Base-by-base conservation (phyloP, 2,888 invertebrate genomes). In the Ennomos quercinarius region DNA sequence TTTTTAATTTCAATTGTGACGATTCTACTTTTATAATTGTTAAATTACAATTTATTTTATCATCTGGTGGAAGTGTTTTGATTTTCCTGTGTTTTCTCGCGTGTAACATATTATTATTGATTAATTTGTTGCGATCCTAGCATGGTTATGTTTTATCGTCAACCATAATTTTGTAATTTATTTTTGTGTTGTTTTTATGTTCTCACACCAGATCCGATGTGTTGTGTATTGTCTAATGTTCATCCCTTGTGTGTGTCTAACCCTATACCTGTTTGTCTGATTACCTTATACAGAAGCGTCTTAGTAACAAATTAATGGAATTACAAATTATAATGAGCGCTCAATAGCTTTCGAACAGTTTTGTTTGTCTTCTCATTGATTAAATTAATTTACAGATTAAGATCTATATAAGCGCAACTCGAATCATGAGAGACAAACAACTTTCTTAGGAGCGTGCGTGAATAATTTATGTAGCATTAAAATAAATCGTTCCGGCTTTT, bases 201-300 rank as follows among this genome's bases (percentile, higher is more conserved):
- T 89, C 89, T 91, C 93, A 91, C 93, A 91, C 93, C 93, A 93
- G 93, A 93, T 91, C 90, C 89, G 90, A 90, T 89, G 93, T 92
- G 90, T 93, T 97, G 97, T 97, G 96, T 96, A 96, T 96, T 96
- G 96, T 96, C 96, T 96, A 96, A 95, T 96, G 95, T 96, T 95
- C 93, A 95, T 95, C 96, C 96, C 94, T 95, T 96, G 96, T 97
- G 96, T 97, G 95, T 96, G 96, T 96, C 95, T 95, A 91, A 95
- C 95, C 94, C 93, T 86, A 27, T 27, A 91, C 92, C 92, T 90
- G 91, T 91, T 91, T 93, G 91, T 93, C 88, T 89, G 77, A 89
- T 87, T 73, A 83, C 62, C 64, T 64, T 79, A 88, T 87, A 85
- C 73, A 83, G 87, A 87, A 78, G 86, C 90, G 91, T 90, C 80